Percentiles rank a stretch among this genome's conserved stretches.
Conservation (phyloP, 1,140 invertebrate genomes). For the Cydia splendana region DNA sequence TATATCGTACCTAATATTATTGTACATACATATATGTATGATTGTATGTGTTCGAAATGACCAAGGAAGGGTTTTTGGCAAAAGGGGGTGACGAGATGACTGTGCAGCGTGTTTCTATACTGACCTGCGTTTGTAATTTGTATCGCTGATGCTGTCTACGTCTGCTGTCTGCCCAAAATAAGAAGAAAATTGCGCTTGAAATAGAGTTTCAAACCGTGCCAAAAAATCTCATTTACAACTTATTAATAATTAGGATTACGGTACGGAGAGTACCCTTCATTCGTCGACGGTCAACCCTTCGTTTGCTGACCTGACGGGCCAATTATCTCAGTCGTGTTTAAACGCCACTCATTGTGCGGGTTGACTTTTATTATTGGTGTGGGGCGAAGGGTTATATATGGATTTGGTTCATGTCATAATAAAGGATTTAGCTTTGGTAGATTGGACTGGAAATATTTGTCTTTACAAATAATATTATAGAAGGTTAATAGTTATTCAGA, state of each 20-base stretch:
- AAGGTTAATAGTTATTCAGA: no score
- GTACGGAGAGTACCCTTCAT: background rate
- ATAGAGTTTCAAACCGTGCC: no score
- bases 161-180: no score
- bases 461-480: background rate
- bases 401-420: conserved; percentile 8
- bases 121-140: no score
- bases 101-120: no score
- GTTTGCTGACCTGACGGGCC: conserved; percentile 1
- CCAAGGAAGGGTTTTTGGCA: no score
- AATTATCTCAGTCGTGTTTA: conserved; percentile 12
- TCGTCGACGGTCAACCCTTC: conserved; percentile 1
- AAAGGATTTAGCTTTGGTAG: background rate
- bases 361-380: conserved; percentile 13
- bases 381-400: background rate
- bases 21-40: no score
- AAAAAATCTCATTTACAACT: background rate
- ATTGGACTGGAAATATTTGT: background rate
- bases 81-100: no score
- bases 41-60: no score
- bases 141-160: no score
- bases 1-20: no score
- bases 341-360: background rate
- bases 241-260: background rate
- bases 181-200: no score